Conservation (phyloP, 2,113 vertebrate species). For the Cichladusa arquata region DNA sequence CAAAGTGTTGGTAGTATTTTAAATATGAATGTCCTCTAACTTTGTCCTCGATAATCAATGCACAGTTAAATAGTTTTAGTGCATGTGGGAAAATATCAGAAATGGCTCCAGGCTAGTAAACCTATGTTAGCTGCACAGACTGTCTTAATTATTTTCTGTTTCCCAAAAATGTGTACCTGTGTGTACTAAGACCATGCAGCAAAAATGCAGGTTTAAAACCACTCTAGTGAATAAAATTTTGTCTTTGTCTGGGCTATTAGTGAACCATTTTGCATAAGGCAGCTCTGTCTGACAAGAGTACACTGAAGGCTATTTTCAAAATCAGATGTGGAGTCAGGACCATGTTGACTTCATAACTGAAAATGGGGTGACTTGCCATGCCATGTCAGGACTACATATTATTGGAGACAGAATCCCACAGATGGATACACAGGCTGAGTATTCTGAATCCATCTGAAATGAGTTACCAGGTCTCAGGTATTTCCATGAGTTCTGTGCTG, state of each 20-base stretch:
- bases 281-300: neutral
- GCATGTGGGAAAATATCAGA: neutral
- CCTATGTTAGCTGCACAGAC: neutral
- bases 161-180: neutral
- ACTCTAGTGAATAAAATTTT: neutral
- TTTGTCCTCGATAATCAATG: neutral
- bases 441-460: neutral
- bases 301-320: neutral
- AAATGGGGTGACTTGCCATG: neutral
- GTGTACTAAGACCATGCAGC: neutral
- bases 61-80: neutral
- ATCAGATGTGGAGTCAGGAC: neutral
- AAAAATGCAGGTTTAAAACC: neutral
- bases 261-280: neutral
- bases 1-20: neutral
- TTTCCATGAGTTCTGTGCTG: neutral
- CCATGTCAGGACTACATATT: neutral
- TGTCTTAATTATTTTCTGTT: neutral
- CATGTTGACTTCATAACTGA: neutral
- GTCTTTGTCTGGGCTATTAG: neutral
- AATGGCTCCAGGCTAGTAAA: neutral
- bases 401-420: neutral
- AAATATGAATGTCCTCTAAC: neutral
- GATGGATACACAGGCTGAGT: neutral
- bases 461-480: neutral